phyloP scores from a whole-genome alignment of 2,797 vertebrate species.

The Gallinago nigripennis region DNA sequence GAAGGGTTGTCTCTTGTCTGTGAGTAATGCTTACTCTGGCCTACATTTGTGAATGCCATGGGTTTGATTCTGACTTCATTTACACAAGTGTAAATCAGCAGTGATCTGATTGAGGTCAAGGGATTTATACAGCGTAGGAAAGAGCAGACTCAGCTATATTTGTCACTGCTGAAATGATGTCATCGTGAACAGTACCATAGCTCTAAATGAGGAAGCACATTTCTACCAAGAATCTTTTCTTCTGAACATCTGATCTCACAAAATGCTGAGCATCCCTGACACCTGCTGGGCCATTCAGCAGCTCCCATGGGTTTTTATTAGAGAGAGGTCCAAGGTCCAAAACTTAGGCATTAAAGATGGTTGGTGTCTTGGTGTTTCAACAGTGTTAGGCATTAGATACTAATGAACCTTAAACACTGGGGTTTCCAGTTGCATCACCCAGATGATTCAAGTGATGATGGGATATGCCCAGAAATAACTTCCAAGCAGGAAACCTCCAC shows the following conservation, averaged over 20 bases:
- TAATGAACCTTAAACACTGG: not conserved
- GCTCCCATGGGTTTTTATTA: not conserved
- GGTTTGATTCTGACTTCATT: constrained; percentile 59
- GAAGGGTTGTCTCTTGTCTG: constrained; percentile 53
- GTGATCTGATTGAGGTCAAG: constrained; percentile 56
- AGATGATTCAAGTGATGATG: not conserved
- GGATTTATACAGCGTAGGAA: constrained; percentile 45
- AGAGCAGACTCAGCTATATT: constrained; percentile 59
- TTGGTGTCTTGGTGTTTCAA: not conserved
- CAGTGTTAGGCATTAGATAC: not conserved
- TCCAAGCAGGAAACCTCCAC: not conserved
- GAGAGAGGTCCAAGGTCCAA: not conserved
- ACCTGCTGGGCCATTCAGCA: not conserved
- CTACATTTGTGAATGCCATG: constrained; percentile 47
- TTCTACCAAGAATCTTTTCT: constrained; percentile 24
- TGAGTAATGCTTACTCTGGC: constrained; percentile 62
- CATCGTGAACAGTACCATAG: constrained; percentile 22
- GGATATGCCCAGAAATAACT: not conserved
- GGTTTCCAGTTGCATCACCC: not conserved
- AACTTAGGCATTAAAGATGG: not conserved
- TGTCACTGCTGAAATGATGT: constrained; percentile 51
- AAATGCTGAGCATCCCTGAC: constrained; percentile 19
- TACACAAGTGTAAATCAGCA: constrained; percentile 56
- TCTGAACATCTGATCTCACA: not conserved
- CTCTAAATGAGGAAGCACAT: constrained; percentile 43